Conservation (phyloP, 2,888 invertebrate species). For the Heliconius aoede region DNA sequence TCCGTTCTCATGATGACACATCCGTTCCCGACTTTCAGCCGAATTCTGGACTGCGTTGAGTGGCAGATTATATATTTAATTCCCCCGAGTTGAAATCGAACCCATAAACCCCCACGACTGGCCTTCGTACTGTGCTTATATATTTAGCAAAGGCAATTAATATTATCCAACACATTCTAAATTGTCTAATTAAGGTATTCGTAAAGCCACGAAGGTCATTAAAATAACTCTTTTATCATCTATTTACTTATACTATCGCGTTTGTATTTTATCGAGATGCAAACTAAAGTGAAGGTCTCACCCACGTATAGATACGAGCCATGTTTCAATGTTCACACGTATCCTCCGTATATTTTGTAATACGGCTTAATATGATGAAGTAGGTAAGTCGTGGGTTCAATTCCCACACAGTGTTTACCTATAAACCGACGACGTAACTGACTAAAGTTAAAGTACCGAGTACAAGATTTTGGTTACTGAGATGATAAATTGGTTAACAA, state of each 20-base stretch:
- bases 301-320: slow-evolving; percentile 15
- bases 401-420: background rate
- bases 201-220: slow-evolving; percentile 24
- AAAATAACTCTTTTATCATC: slow-evolving; percentile 46
- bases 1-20: background rate
- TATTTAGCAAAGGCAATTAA: background rate
- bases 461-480: no score
- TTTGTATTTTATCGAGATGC: slow-evolving; percentile 43
- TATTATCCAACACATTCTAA: background rate
- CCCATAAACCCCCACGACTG: background rate
- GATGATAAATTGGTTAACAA: no score
- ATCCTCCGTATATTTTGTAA: background rate
- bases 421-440: background rate
- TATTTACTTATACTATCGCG: slow-evolving; percentile 43
- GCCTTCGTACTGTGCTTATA: background rate
- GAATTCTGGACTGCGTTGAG: background rate
- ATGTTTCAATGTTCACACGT: background rate
- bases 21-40: background rate
- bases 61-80: background rate
- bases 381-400: slow-evolving; percentile 1
- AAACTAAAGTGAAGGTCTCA: slow-evolving; percentile 44
- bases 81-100: background rate
- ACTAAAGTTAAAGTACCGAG: background rate
- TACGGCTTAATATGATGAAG: background rate
- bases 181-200: slow-evolving; percentile 17